These are phyloP conservation scores for Parazoanthus atlanticus DNA, from an alignment of 92 coral and sea anemone genomes.

Conservation along the genomic window DNA sequence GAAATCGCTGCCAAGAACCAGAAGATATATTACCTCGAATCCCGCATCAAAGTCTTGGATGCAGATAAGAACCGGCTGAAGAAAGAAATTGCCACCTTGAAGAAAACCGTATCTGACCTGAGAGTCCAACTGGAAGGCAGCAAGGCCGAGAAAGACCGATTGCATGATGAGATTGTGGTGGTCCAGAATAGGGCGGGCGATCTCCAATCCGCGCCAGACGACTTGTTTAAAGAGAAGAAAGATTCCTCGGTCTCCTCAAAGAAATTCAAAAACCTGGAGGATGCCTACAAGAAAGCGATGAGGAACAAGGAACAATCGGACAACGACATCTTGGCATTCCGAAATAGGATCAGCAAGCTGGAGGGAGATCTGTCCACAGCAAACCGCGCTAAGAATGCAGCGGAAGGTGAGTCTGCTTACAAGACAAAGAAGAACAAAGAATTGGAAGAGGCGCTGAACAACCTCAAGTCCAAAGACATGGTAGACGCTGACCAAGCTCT, in stretches of 20 bases:
- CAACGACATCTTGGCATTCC: conserved; percentile 64
- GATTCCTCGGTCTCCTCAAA: conserved; percentile 71
- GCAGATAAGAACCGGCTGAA: conserved; percentile 72
- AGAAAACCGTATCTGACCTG: conserved; percentile 81
- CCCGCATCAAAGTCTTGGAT: conserved; percentile 71
- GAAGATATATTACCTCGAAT: conserved; percentile 78
- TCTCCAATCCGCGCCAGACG: conserved; percentile 88
- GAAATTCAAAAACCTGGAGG: conserved; percentile 88
- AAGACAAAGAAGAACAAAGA: conserved; percentile 83
- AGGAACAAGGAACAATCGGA: conserved; percentile 70
- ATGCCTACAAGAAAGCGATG: conserved; percentile 80
- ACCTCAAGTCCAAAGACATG: conserved; percentile 79
- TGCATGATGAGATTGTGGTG: conserved; percentile 66
- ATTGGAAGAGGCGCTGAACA: conserved; percentile 76
- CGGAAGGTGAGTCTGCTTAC: conserved; percentile 86
- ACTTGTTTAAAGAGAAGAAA: conserved; percentile 62
- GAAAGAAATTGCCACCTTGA: conserved; percentile 63
- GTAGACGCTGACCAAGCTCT: conserved; percentile 84
- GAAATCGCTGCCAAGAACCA: conserved; percentile 77
- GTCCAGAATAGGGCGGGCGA: conserved; percentile 67
- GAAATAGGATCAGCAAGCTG: conserved; percentile 58
- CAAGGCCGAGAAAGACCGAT: conserved; percentile 72
- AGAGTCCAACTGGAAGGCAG: conserved; percentile 81
- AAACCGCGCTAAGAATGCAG: conserved; percentile 77
- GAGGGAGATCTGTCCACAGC: conserved; percentile 73